Conservation (phyloP, 1,140 invertebrate species). For the Vanessa atalanta region DNA sequence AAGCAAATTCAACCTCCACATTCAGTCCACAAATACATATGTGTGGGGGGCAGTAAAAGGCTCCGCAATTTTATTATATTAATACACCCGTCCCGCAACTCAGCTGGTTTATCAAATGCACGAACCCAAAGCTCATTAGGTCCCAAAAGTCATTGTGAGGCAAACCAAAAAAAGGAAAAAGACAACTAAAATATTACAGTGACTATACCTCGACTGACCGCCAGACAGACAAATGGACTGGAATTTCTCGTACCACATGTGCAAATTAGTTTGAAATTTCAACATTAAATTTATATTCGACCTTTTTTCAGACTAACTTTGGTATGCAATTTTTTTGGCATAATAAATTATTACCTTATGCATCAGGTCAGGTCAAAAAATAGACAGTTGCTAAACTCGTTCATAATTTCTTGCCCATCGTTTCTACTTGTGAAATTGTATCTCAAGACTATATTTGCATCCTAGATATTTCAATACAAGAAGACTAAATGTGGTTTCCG, state of each 20-base stretch:
- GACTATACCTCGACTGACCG: slow-evolving; percentile 30
- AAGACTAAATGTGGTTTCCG: no score
- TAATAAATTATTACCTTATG: not conserved
- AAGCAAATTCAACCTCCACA: not conserved
- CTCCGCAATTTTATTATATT: not conserved
- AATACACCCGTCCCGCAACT: slow-evolving; percentile 2
- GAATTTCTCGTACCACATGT: slow-evolving; percentile 33
- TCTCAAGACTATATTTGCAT: no score
- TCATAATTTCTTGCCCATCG: no score
- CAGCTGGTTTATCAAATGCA: slow-evolving; percentile 27
- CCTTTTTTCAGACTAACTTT: not conserved
- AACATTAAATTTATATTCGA: slow-evolving; percentile 7
- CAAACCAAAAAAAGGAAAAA: slow-evolving; percentile 25
- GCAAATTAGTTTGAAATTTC: slow-evolving; percentile 21
- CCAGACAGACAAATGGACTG: slow-evolving; percentile 50
- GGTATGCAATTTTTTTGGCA: not conserved
- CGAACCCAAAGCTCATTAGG: slow-evolving; percentile 27
- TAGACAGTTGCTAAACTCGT: not conserved
- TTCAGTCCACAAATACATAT: not conserved
- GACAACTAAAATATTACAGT: slow-evolving; percentile 36
- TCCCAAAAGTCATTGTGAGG: slow-evolving; percentile 27
- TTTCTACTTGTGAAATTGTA: no score
- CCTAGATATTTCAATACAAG: no score
- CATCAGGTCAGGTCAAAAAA: not conserved
- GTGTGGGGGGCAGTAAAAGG: not conserved